Conservation (phyloP, 2,797 vertebrate species). For the Periparus ater region DNA sequence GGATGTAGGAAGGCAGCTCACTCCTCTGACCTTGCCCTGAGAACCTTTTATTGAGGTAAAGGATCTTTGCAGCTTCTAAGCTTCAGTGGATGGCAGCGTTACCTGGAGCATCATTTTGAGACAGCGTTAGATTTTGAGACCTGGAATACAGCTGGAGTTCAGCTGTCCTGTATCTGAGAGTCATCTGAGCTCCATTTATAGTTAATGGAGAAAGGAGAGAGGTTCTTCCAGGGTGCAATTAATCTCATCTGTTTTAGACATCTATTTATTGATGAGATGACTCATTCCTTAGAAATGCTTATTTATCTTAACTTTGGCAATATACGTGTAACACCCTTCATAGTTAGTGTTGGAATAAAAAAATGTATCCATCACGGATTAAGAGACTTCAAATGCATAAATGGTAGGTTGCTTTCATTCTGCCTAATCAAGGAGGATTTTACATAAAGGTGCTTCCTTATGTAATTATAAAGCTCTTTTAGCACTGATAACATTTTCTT, state of each 20-base stretch:
- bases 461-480: not conserved
- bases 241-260: constrained; percentile 2
- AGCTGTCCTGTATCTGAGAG: not conserved
- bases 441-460: not conserved
- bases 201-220: not conserved
- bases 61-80: not conserved
- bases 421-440: not conserved
- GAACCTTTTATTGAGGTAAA: not conserved
- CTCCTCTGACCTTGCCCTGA: not conserved
- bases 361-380: not conserved
- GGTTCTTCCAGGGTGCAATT: not conserved
- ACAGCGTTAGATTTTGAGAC: not conserved
- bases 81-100: not conserved
- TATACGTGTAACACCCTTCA: not conserved
- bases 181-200: not conserved
- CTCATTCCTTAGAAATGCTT: not conserved
- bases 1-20: not conserved
- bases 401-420: not conserved
- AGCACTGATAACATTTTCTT: not conserved
- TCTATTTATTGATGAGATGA: not conserved
- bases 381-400: not conserved
- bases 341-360: not conserved
- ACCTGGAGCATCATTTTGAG: not conserved
- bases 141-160: not conserved
- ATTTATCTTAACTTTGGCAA: not conserved